phyloP scores from a whole-genome alignment of 92 coral and sea anemone species.

The Zoanthus solanderi region DNA sequence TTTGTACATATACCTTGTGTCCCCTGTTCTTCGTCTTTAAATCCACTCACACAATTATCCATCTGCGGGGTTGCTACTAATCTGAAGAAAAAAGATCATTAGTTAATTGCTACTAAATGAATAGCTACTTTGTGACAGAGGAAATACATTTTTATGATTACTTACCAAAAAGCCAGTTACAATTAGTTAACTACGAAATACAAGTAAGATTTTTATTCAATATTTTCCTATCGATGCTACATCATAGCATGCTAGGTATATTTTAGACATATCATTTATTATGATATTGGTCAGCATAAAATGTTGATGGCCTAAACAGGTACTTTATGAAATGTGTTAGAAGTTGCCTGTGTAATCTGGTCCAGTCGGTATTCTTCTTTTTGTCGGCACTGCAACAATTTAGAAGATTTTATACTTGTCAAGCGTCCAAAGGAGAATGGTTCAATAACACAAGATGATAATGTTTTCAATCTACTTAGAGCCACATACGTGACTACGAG shows the following conservation, averaged over 20 bases:
- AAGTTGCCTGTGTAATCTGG: too few relatives aligned
- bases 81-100: slow-evolving; percentile 6
- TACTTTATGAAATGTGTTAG: too few relatives aligned
- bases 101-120: slow-evolving; percentile 2
- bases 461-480: too few relatives aligned
- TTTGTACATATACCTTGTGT: too few relatives aligned
- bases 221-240: not conserved
- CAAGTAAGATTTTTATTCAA: slow-evolving; percentile 1
- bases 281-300: slow-evolving; percentile 2
- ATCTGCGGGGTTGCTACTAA: not conserved
- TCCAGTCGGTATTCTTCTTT: too few relatives aligned
- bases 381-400: too few relatives aligned
- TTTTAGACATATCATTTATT: not conserved
- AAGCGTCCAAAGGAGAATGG: too few relatives aligned
- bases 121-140: slow-evolving; percentile 1
- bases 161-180: slow-evolving; percentile 1
- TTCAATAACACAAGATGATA: too few relatives aligned
- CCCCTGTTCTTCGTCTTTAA: too few relatives aligned
- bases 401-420: too few relatives aligned
- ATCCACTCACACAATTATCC: too few relatives aligned
- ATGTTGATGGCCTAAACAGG: not conserved
- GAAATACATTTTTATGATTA: not conserved
- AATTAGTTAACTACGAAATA: slow-evolving; percentile 1
- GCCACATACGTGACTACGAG: too few relatives aligned
- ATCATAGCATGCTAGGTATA: not conserved